Evolutionary conservation across 2,888 invertebrate species (phyloP), one percentile per base, ranked within the genome.

Genomic region (Heliconius cydno): DNA sequence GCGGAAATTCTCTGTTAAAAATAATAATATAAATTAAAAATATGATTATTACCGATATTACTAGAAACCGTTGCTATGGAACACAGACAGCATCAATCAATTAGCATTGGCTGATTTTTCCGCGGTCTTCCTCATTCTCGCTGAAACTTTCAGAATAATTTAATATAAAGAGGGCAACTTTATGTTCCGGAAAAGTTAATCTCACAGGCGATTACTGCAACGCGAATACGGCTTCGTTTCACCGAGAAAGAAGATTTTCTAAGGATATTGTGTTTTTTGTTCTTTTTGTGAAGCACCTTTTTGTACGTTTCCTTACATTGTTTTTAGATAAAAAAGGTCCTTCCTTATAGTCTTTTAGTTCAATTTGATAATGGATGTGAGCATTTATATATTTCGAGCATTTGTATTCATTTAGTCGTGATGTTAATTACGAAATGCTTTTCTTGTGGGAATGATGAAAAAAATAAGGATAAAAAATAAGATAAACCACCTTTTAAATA

Each of bases 161-260:
- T 90, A 92, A 92, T 92, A 90, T 88, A 88, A 90, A 90, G 89
- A 90, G 87, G 88, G 87, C 84, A 89, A 92, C 89, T 91, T 92
- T 90, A 89, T 90, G 87, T 88, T 87, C 86, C 85, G 85, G 85
- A 85, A 91, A 92, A 91, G 88, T 91, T 91, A 91, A 91, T 91
- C 90, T 91, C 87, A 88, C 86, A 86, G 86, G 86, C 88, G 88
- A 89, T 91, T 90, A 89, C 87, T 87, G 85, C 85, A 84, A 84
- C 81, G 83, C 75, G 84, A 84, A 82, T 82, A 80, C 83, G 80
- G 82, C 82, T 84, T 82, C 83, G 80, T 84, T 84, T 85, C 83
- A 84, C 81, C 80, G 83, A 84, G 82, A 85, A 82, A 85, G 82
- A 84, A 83, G 82, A 82, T 86, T 83, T 82, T 79, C 77, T 80